Conservation (phyloP, 2,888 invertebrate species). For the Heliothis peltigera region DNA sequence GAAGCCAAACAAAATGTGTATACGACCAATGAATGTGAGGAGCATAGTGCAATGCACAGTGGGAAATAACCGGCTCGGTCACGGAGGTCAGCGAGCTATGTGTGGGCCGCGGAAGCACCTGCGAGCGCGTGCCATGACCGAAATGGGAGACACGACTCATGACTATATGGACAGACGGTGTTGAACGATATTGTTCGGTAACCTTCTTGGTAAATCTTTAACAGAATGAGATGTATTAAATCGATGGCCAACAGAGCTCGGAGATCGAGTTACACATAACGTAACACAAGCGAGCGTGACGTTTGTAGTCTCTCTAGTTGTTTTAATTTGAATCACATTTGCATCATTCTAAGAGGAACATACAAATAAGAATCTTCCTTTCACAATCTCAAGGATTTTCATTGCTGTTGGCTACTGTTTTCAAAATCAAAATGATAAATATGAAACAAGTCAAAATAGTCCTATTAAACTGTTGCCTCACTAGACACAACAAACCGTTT, state of each 20-base stretch:
- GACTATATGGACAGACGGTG: conserved; percentile 20
- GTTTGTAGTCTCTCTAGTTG: background rate
- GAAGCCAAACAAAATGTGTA: conserved; percentile 18
- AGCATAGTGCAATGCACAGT: conserved; percentile 38
- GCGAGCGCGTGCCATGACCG: conserved; percentile 71
- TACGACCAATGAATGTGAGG: conserved; percentile 21
- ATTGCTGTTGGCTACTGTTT: conserved; percentile 1
- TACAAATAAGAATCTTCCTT: background rate
- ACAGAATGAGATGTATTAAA: conserved; percentile 32
- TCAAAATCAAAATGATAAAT: conserved; percentile 20
- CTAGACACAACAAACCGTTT: conserved; percentile 45
- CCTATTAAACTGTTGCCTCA: conserved; percentile 43
- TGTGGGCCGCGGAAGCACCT: conserved; percentile 77
- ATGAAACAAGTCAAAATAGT: conserved; percentile 29
- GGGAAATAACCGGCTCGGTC: conserved; percentile 63
- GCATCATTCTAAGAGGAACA: conserved; percentile 10
- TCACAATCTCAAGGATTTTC: conserved; percentile 5
- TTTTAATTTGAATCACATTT: conserved; percentile 4
- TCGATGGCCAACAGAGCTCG: conserved; percentile 23
- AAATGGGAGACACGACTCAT: conserved; percentile 47
- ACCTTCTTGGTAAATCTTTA: conserved; percentile 27
- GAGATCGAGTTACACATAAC: conserved; percentile 18
- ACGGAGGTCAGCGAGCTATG: conserved; percentile 65
- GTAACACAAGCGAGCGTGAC: conserved; percentile 13
- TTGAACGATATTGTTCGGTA: conserved; percentile 36